These are phyloP conservation scores for Phlogophora meticulosa DNA, from an alignment of 2,888 invertebrate genomes.

Conservation along the genomic window DNA sequence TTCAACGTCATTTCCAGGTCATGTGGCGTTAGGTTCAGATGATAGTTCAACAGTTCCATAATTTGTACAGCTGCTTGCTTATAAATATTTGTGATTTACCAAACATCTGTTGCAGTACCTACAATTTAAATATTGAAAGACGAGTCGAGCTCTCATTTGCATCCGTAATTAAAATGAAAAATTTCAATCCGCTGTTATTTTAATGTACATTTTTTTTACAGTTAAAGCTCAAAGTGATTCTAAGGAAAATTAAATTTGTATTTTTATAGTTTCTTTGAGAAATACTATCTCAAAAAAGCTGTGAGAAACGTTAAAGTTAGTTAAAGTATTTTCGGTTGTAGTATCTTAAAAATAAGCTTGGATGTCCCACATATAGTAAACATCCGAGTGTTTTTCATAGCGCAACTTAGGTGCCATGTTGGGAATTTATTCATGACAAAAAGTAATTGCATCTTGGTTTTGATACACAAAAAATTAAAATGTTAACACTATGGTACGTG, in stretches of 20 bases:
- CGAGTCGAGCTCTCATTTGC: conserved; percentile 20
- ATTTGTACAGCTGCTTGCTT: background rate
- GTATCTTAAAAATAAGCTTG: too few species aligned
- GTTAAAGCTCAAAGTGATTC: conserved; percentile 11
- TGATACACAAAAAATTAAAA: background rate
- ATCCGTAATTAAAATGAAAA: conserved; percentile 24
- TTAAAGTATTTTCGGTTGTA: too few species aligned
- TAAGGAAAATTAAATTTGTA: background rate
- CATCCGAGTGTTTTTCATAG: background rate
- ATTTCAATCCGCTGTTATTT: conserved; percentile 13
- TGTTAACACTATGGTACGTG: background rate
- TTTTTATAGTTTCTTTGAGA: too few species aligned
- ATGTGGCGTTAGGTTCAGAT: background rate
- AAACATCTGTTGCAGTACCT: conserved; percentile 24
- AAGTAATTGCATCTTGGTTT: background rate
- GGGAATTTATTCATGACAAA: background rate
- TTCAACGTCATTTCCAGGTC: conserved; percentile 9
- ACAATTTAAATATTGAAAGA: conserved; percentile 26
- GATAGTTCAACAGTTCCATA: too few species aligned
- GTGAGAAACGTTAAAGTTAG: too few species aligned
- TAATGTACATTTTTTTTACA: conserved; percentile 7
- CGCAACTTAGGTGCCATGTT: background rate
- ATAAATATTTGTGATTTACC: conserved; percentile 14
- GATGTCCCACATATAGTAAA: background rate
- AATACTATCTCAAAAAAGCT: too few species aligned